Evolutionary conservation across 2,888 invertebrate genomes (phyloP).

Genomic region (Junonia oenone): DNA sequence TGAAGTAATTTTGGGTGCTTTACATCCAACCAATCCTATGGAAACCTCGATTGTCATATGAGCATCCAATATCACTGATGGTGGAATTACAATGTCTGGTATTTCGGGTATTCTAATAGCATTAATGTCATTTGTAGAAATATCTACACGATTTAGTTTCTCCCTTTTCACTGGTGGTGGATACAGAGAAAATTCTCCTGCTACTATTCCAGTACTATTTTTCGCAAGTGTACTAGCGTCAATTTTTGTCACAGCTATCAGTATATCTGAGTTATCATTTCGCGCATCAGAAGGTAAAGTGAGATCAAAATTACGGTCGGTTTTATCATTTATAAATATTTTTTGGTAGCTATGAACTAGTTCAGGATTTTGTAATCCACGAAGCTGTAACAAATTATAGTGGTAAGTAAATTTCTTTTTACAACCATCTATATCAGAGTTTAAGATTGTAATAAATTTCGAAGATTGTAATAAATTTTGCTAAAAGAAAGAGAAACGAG

Average conservation of each 20-base stretch:
- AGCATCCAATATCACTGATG: constrained; percentile 48
- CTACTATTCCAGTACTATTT: constrained; percentile 43
- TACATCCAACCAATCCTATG: constrained; percentile 61
- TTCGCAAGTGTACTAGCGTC: constrained; percentile 47
- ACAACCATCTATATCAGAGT: too few relatives aligned
- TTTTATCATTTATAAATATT: constrained; percentile 52
- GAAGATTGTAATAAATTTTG: too few relatives aligned
- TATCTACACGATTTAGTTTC: constrained; percentile 39
- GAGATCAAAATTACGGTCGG: constrained; percentile 42
- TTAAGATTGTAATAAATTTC: too few relatives aligned
- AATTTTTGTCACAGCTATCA: constrained; percentile 57
- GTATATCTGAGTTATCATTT: constrained; percentile 42
- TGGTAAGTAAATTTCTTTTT: too few relatives aligned
- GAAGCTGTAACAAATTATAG: constrained; percentile 44
- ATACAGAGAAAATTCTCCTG: constrained; percentile 56
- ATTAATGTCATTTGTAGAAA: constrained; percentile 65
- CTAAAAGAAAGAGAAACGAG: too few relatives aligned
- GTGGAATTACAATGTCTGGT: constrained; percentile 43
- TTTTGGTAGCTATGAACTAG: constrained; percentile 23
- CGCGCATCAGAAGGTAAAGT: constrained; percentile 20
- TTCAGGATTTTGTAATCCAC: constrained; percentile 40
- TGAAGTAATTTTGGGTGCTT: constrained; percentile 33
- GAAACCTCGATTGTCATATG: constrained; percentile 64
- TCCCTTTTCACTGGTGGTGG: constrained; percentile 41
- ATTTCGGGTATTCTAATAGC: constrained; percentile 38